A percentile compares a stretch with the other conserved stretches of the same genome.
phyloP scores from a whole-genome alignment of 2,797 vertebrate genomes.

The Dendrocincla tyrannina region DNA sequence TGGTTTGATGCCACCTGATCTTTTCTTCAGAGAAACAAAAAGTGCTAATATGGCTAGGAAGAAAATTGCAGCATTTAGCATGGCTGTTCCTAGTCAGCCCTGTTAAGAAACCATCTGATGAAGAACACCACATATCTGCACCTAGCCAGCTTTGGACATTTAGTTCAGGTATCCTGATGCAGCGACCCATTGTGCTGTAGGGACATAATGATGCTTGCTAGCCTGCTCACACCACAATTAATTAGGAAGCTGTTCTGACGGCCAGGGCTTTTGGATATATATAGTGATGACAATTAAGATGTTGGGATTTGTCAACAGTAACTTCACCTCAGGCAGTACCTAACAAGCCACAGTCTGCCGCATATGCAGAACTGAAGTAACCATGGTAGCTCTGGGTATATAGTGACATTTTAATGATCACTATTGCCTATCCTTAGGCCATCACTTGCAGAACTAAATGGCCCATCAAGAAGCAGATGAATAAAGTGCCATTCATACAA shows the following conservation, averaged over 20 bases:
- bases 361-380: not conserved
- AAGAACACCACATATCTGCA: not conserved
- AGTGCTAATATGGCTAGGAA: not conserved
- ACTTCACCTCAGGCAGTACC: not conserved
- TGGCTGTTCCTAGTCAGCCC: not conserved
- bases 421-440: not conserved
- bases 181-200: not conserved
- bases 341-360: not conserved
- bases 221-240: not conserved
- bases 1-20: not conserved
- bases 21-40: not conserved
- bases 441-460: slow-evolving; percentile 2
- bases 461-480: not conserved
- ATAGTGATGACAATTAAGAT: not conserved
- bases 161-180: not conserved
- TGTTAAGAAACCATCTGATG: not conserved
- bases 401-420: not conserved
- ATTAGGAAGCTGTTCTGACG: not conserved
- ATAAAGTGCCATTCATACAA: not conserved
- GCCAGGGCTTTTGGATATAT: not conserved
- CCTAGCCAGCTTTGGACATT: not conserved
- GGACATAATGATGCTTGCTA: not conserved
- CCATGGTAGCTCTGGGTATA: not conserved
- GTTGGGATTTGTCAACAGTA: not conserved
- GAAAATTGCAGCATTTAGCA: not conserved